A percentile compares a stretch with the other conserved stretches of the same genome.
These are phyloP conservation scores for Merops nubicus DNA, from an alignment of 2,113 vertebrate genomes.

Conservation along the genomic window DNA sequence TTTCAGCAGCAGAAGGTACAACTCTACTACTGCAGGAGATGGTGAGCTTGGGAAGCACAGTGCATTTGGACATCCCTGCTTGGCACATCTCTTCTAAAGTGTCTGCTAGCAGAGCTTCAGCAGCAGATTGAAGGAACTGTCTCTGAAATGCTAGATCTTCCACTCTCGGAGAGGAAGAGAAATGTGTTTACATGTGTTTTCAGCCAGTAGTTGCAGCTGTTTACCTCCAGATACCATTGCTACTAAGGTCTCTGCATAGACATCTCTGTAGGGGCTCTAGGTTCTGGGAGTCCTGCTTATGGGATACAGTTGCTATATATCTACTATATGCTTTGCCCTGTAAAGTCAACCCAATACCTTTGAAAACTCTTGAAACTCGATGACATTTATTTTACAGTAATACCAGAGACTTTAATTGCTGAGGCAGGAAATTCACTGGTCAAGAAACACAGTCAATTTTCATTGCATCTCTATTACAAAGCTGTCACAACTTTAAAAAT, in stretches of 20 bases:
- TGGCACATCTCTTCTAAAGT: not conserved
- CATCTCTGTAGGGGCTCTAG: not conserved
- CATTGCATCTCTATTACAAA: not conserved
- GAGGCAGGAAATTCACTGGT: not conserved
- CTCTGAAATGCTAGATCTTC: not conserved
- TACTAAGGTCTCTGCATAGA: not conserved
- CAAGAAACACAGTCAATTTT: not conserved
- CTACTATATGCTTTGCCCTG: not conserved
- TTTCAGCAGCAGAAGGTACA: not conserved
- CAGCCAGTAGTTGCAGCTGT: not conserved
- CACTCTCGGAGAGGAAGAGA: not conserved
- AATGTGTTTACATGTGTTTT: not conserved
- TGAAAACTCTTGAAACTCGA: not conserved
- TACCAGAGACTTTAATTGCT: not conserved
- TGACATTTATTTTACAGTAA: not conserved
- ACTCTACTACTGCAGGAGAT: accelerated
- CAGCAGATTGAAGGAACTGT: not conserved
- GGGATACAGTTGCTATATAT: not conserved
- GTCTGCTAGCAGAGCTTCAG: not conserved
- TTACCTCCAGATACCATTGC: not conserved
- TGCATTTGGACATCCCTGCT: accelerated
- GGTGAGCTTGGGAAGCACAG: not conserved
- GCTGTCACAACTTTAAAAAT: not conserved
- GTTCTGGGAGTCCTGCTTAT: not conserved
- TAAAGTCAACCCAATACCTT: not conserved